Evolutionary conservation across 2,797 vertebrate species (phyloP).

Genomic region (Microhierax caerulescens): DNA sequence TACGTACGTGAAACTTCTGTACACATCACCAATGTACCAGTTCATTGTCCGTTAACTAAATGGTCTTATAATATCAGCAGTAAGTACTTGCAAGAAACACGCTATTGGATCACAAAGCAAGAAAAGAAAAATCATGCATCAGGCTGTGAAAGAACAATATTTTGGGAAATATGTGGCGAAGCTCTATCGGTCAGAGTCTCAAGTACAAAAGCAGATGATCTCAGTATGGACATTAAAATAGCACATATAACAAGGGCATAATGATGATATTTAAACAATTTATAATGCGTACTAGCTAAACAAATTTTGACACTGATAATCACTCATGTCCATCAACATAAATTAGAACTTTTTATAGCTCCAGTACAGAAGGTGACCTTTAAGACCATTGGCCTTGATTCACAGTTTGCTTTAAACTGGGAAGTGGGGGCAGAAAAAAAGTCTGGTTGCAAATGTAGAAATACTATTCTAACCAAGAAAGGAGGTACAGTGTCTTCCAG

Average conservation of each 20-base stretch:
- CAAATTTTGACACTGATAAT: conserved; percentile 55
- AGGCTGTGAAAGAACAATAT: not conserved
- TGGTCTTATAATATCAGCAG: not conserved
- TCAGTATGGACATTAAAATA: not conserved
- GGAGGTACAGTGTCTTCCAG: not conserved
- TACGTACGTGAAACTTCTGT: not conserved
- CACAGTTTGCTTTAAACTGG: not conserved
- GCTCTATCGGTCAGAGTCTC: not conserved
- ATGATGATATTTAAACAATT: conserved; percentile 12
- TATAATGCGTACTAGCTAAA: conserved; percentile 29
- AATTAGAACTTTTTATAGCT: conserved; percentile 63
- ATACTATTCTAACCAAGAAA: not conserved
- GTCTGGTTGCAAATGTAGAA: not conserved
- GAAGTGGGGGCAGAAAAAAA: not conserved
- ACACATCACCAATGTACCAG: not conserved
- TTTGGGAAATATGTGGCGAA: not conserved
- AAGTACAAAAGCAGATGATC: not conserved
- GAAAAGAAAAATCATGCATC: not conserved
- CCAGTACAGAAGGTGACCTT: conserved; percentile 61
- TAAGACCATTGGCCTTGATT: conserved; percentile 47
- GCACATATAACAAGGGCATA: not conserved
- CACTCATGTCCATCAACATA: conserved; percentile 52
- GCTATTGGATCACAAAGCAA: not conserved
- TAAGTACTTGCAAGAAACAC: not conserved
- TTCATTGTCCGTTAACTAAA: not conserved